A percentile compares a stretch with the other conserved stretches of the same genome.
Evolutionary conservation across 2,888 invertebrate species (phyloP).

Genomic region (Eupsilia transversa): DNA sequence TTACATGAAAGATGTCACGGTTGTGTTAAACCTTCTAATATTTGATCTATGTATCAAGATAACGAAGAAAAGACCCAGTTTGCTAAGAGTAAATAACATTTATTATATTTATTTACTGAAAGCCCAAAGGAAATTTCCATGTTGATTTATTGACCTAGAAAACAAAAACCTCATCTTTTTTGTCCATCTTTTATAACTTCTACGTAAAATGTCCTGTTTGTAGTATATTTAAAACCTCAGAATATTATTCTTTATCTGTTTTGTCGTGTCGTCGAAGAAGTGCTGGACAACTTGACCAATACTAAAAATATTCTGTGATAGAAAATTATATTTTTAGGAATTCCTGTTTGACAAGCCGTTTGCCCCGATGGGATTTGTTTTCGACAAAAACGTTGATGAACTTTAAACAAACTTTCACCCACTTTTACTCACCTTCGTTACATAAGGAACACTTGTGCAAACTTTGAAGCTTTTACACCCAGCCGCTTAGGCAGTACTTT

Average conservation of each 20-base stretch:
- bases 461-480: no score
- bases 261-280: neutral
- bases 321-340: neutral
- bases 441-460: no score
- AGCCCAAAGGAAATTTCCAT: conserved; percentile 6
- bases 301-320: no score
- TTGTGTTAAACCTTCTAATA: neutral
- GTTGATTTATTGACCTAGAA: conserved; percentile 13
- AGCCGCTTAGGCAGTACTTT: no score
- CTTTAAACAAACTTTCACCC: no score
- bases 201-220: neutral
- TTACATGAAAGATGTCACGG: neutral
- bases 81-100: neutral
- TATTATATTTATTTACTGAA: neutral
- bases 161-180: neutral
- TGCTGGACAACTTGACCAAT: neutral
- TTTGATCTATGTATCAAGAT: neutral
- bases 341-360: neutral
- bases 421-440: no score
- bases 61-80: neutral
- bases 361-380: no score
- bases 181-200: neutral
- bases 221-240: neutral
- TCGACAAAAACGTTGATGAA: no score
- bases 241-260: neutral